Evolutionary conservation across 2,888 invertebrate genomes (phyloP).

Genomic region (Lithodes maja): DNA sequence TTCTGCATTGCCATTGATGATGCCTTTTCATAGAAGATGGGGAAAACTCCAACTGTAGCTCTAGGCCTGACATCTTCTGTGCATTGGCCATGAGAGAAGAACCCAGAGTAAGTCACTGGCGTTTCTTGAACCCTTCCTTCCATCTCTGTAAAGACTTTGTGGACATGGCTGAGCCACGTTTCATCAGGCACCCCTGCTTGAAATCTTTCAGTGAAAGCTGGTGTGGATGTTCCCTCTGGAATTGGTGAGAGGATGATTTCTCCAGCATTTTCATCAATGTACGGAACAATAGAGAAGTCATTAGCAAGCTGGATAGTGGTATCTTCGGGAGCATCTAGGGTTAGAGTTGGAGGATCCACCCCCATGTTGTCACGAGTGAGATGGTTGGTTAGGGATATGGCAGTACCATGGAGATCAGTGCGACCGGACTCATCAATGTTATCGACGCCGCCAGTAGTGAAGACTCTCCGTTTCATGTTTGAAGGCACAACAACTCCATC

Average conservation of each 20-base stretch:
- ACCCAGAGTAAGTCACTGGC: slow-evolving; percentile 22
- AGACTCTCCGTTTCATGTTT: neutral
- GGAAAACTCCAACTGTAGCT: neutral
- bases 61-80: slow-evolving; percentile 16
- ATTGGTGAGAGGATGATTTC: slow-evolving; percentile 4
- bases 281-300: slow-evolving; percentile 12
- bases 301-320: slow-evolving; percentile 1
- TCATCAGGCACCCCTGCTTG: neutral
- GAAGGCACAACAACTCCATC: slow-evolving; percentile 11
- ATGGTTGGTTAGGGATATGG: neutral
- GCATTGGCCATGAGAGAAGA: slow-evolving; percentile 25
- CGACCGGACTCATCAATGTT: slow-evolving; percentile 15
- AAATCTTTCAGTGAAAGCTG: neutral
- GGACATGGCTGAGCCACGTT: neutral
- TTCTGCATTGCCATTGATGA: too few species aligned
- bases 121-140: neutral
- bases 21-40: slow-evolving; percentile 30
- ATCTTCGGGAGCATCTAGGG: neutral
- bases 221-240: neutral
- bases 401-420: neutral
- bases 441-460: slow-evolving; percentile 4
- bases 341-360: neutral
- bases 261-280: slow-evolving; percentile 29
- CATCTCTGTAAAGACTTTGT: neutral
- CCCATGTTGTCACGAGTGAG: slow-evolving; percentile 14